These are phyloP conservation scores for Harpalus rufipes DNA, from an alignment of 2,888 invertebrate species.

Conservation along the genomic window DNA sequence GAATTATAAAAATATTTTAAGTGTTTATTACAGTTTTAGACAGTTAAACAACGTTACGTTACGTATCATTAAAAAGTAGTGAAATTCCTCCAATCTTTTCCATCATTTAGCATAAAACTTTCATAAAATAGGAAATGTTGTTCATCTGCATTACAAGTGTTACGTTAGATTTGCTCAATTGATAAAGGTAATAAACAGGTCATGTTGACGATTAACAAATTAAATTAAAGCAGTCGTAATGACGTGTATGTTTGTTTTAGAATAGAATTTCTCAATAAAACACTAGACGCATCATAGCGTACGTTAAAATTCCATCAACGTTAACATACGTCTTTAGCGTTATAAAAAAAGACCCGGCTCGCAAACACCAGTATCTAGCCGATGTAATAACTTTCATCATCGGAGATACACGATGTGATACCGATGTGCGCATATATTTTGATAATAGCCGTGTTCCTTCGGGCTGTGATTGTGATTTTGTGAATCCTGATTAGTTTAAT, in stretches of 20 bases:
- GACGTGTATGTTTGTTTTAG: neutral
- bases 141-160: neutral
- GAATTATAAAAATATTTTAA: conserved; percentile 27
- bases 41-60: conserved; percentile 18
- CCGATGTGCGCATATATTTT: too few species aligned
- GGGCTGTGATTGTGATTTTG: too few species aligned
- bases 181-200: conserved; percentile 4
- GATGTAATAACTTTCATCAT: too few species aligned
- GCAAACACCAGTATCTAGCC: too few species aligned
- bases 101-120: conserved; percentile 5
- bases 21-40: conserved; percentile 32
- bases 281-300: neutral
- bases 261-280: neutral
- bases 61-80: conserved; percentile 14
- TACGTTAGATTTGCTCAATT: neutral
- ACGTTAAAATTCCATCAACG: too few species aligned
- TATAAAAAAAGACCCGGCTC: too few species aligned
- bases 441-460: too few species aligned
- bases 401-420: too few species aligned
- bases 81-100: conserved; percentile 4
- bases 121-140: conserved; percentile 6
- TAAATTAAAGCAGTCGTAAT: neutral
- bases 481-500: too few species aligned
- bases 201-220: conserved; percentile 8
- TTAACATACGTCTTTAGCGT: too few species aligned